Base-by-base conservation (phyloP, 2,797 vertebrate species). In the Heteromormyrus szaboi region DNA sequence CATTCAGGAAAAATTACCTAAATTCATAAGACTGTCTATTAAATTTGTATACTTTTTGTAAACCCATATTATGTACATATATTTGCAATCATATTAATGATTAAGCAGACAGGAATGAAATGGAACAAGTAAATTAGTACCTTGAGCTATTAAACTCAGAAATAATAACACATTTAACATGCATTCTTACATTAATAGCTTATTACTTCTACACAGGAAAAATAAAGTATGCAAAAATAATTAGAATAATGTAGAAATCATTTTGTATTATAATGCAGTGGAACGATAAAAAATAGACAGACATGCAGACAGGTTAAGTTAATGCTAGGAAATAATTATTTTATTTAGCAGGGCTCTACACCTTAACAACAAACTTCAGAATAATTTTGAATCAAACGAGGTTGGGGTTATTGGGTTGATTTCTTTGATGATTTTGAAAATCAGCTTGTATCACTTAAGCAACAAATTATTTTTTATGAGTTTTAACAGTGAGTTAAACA, bases 121-220 rank as follows among this genome's bases (percentile, higher is more conserved):
- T 19, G 9, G 81, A 51, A 84, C 46, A 51, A 48, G 46, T 12
- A 12, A 85, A 44, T 44, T 44, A 44, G 17, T 79, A 41, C 72
- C 72, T 79, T 79, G 72, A 79, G 72, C 72, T 91, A 90, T 22
- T 29, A 29, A 51, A 46, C 19, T 48, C n/a, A 14, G 48, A 84
- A 84, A 84, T 51, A 51, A 84, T 84, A 84, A 51, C 81, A 51
- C 46, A 84, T 22, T 84, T 48, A 51, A 25, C 44, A 84, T 50
- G 44, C 81, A 46, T 84, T 84, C n/a, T 84, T 84, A 22, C 44
- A 50, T 25, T 25, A 50, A 50, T 84, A 51, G 22, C n/a, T 51
- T 46, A 84, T 83, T 50, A 84, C 8, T 84, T 72, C 29, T 37
- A 29, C 41, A 22, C 19, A 25, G 46, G 72, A 46, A 44, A 79